Evolutionary conservation across 1,140 invertebrate genomes (phyloP).

Genomic region (Drosophila sucinea): DNA sequence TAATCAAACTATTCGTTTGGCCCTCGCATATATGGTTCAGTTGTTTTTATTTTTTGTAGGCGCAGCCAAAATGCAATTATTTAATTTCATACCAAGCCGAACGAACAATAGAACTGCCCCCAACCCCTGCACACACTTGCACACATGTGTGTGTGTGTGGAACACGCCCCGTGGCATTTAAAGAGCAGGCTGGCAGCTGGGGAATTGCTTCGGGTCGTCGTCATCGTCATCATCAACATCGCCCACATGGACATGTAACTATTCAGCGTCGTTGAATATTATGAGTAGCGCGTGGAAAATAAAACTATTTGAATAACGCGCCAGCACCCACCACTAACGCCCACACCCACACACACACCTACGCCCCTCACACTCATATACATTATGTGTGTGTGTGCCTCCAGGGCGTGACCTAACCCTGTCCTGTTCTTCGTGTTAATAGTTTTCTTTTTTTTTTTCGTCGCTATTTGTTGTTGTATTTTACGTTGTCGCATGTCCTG

Average conservation of each 20-base stretch:
- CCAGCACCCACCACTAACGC: conserved; percentile 46
- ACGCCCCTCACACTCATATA: not conserved
- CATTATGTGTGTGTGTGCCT: conserved; percentile 23
- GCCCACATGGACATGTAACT: conserved; percentile 44
- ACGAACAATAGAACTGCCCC: conserved; percentile 35
- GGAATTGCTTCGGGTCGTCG: conserved; percentile 56
- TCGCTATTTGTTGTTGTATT: conserved; percentile 35
- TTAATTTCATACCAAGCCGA: conserved; percentile 51
- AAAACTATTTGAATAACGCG: conserved; percentile 79
- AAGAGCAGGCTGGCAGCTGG: conserved; percentile 25
- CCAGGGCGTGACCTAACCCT: conserved; percentile 9
- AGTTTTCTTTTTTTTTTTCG: conserved; percentile 53
- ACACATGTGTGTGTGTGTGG: conserved; percentile 32
- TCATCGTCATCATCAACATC: conserved; percentile 51
- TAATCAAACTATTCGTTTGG: not conserved
- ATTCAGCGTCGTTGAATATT: conserved; percentile 17
- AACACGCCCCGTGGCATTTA: conserved; percentile 42
- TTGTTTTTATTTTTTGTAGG: conserved; percentile 42
- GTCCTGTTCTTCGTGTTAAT: conserved; percentile 62
- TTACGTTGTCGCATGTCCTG: conserved; percentile 66
- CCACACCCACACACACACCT: conserved; percentile 3
- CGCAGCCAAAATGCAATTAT: conserved; percentile 77
- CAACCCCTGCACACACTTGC: conserved; percentile 11
- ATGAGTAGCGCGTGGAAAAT: conserved; percentile 55
- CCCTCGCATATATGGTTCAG: conserved; percentile 10